Evolutionary conservation across 2,113 vertebrate species (phyloP).

Genomic region (Podarcis cretensis): DNA sequence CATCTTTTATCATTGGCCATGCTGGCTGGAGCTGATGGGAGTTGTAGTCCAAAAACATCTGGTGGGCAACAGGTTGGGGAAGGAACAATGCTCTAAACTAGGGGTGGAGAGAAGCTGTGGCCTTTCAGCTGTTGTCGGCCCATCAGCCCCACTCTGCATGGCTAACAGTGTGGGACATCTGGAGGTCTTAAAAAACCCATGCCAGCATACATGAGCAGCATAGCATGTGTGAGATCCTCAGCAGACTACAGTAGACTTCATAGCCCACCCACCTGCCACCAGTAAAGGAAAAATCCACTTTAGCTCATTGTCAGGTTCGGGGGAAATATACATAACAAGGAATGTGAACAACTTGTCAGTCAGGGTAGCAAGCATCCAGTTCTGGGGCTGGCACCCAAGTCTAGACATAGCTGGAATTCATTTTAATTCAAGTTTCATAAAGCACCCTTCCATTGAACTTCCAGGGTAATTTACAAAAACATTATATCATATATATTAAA

Average conservation of each 20-base stretch:
- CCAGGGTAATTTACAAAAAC: neutral
- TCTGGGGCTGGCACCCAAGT: neutral
- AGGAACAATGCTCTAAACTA: no score
- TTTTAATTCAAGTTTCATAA: neutral
- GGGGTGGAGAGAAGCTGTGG: no score
- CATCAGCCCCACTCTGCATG: no score
- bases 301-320: neutral
- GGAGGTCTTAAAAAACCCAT: neutral
- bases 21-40: no score
- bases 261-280: no score
- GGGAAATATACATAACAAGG: neutral
- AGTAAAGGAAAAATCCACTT: neutral
- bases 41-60: no score
- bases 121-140: no score
- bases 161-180: no score
- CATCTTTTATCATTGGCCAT: no score
- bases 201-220: neutral
- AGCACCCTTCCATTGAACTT: neutral
- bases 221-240: neutral
- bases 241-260: neutral
- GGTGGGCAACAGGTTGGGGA: no score
- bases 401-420: neutral
- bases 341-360: fast-evolving
- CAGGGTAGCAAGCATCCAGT: neutral
- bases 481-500: neutral